Percentiles rank a stretch among this genome's conserved stretches.
Conservation (phyloP, 2,113 vertebrate species). For the Pardalotus punctatus region DNA sequence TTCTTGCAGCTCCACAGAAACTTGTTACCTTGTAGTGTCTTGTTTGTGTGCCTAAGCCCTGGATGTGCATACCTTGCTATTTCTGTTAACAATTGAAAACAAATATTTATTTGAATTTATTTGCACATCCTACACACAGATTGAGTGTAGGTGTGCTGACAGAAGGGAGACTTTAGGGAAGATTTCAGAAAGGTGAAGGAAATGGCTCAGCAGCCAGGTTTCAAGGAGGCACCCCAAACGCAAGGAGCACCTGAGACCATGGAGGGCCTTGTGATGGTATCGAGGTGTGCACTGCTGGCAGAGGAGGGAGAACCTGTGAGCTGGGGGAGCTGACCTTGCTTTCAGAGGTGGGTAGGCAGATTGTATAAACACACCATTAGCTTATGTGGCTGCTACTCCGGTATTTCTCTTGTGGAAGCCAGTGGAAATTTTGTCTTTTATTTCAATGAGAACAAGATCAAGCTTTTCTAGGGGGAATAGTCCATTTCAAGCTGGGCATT, state of each 20-base stretch:
- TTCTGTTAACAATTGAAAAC: conserved; percentile 45
- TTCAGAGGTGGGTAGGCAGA: not conserved
- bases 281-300: not conserved
- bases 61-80: not conserved
- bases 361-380: not conserved
- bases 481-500: not conserved
- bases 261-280: not conserved
- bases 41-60: not conserved
- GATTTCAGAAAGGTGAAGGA: not conserved
- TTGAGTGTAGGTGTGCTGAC: conserved; percentile 53
- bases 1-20: not conserved
- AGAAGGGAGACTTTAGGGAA: conserved; percentile 18
- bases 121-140: conserved; percentile 31
- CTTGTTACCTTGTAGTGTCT: not conserved
- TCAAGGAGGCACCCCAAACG: not conserved
- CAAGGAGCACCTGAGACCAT: not conserved
- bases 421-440: not conserved
- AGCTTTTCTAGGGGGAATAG: not conserved
- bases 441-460: not conserved
- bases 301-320: not conserved
- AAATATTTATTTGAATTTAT: conserved; percentile 43
- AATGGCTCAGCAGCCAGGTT: not conserved
- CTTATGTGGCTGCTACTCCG: not conserved
- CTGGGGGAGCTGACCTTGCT: not conserved
- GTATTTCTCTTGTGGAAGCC: not conserved